phyloP scores from a whole-genome alignment of 1,140 invertebrate genomes.

The Patella vulgata region DNA sequence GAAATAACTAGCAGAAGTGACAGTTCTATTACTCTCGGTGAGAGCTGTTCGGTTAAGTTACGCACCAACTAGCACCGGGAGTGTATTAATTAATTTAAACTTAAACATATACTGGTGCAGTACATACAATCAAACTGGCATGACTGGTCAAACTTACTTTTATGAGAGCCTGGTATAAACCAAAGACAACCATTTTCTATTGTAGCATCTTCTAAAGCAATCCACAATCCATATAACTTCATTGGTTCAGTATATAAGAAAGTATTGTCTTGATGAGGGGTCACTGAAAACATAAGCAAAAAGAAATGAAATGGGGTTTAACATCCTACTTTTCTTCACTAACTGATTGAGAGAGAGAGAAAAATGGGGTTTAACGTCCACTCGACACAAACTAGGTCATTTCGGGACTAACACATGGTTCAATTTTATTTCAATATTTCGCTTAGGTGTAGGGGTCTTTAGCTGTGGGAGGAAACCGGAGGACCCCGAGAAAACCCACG shows the following conservation, averaged over 20 bases:
- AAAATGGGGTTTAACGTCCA: no score
- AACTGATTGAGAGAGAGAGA: no score
- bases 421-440: no score
- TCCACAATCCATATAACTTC: constrained; percentile 88
- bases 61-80: background rate
- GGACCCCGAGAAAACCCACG: no score
- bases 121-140: constrained; percentile 21
- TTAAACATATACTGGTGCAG: constrained; percentile 4
- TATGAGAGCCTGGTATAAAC: constrained; percentile 91
- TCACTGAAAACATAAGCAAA: constrained; percentile 70
- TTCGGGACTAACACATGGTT: no score
- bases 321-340: background rate
- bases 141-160: constrained; percentile 68
- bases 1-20: no score
- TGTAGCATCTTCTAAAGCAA: constrained; percentile 92
- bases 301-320: no score
- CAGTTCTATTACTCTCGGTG: no score
- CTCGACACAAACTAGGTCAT: no score
- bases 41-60: no score
- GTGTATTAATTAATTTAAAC: background rate
- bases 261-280: constrained; percentile 86
- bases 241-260: constrained; percentile 84
- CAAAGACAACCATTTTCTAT: constrained; percentile 93
- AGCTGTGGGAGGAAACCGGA: no score
- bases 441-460: no score